These are phyloP conservation scores for Alloscopus bannaensis DNA, from an alignment of 2,888 invertebrate species.

Conservation along the genomic window DNA sequence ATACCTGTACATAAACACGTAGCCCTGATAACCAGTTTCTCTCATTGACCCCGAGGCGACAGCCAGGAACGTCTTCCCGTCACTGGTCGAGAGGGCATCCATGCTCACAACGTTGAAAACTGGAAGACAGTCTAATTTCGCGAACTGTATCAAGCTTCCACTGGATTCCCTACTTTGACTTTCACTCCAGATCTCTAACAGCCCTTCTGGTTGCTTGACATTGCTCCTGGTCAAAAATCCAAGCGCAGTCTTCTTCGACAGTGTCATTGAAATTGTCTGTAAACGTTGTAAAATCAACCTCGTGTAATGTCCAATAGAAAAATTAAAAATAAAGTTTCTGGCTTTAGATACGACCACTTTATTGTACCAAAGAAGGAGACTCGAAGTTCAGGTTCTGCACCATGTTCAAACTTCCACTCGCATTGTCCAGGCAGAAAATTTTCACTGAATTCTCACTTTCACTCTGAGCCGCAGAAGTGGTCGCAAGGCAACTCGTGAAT, in stretches of 20 bases:
- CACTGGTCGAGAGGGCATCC: constrained; percentile 45
- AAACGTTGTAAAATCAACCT: constrained; percentile 1
- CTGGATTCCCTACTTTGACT: not conserved
- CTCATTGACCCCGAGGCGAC: constrained; percentile 54
- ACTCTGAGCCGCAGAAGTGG: not conserved
- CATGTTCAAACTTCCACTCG: constrained; percentile 1
- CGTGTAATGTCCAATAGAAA: constrained; percentile 5
- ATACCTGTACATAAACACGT: constrained; percentile 64
- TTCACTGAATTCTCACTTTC: constrained; percentile 11
- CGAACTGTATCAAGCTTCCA: not conserved
- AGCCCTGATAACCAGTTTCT: constrained; percentile 48
- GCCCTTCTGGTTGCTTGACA: constrained; percentile 23
- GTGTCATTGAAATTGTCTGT: constrained; percentile 37
- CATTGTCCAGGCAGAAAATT: constrained; percentile 35
- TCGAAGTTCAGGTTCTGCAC: constrained; percentile 39
- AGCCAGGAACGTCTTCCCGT: constrained; percentile 55
- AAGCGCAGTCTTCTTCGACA: constrained; percentile 41
- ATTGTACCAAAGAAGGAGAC: constrained; percentile 35
- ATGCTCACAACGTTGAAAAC: constrained; percentile 52
- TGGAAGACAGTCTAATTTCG: constrained; percentile 53
- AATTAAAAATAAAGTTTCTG: not conserved
- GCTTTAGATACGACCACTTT: no score
- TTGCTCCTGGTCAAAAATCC: constrained; percentile 23
- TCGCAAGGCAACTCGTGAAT: constrained; percentile 18
- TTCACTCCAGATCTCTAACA: constrained; percentile 46